Base-by-base conservation (phyloP, 2,888 invertebrate species). In the Conus canariensis region DNA sequence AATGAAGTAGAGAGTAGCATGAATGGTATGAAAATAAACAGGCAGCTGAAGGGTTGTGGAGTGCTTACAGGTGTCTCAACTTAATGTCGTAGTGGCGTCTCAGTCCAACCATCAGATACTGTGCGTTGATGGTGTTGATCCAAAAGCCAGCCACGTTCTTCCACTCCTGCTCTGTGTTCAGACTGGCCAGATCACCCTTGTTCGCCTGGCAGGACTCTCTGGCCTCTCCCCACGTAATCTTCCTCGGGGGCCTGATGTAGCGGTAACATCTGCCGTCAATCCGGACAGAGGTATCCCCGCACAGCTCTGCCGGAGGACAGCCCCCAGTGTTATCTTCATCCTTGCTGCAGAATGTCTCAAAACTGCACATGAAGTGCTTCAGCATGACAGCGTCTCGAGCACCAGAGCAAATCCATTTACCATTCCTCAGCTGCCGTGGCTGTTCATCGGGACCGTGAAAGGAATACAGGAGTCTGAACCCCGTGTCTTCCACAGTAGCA, bases 121-220 rank as follows among this genome's bases (percentile, higher is more conserved):
- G 25, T 25, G 30, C 30, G 9, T 25, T 8, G 77, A 19, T 8
- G 77, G 30, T 30, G 70, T 22, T 22, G 12, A 9, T 7, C 82
- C 58, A 58, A 12, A 83, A 58, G 19, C 58, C 58, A 7, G 58
- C 56, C 82, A 83, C 82, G 56, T 8, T 83, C 25, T 19, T 85
- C 85, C 85, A 85, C 60, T 85, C 60, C 60, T 56, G 60, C 7
- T 45, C 85, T 10, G 85, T 60, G 85, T n/a, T 59, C n/a, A 85
- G 85, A 19, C 59, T 85, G 85, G 25, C 85, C 59, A 85, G 85
- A 25, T 59, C 9, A 19, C 85, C 85, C 1, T 7, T 12, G n/a
- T 12, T 59, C 0, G 0, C 14, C 59, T n/a, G 8, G 22, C 85
- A 85, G 7, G n/a, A 7, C 56, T 60, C 8, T 4, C 5, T 9